These are phyloP conservation scores for Amia ocellicauda DNA, from an alignment of 2,113 vertebrate species.

Conservation along the genomic window DNA sequence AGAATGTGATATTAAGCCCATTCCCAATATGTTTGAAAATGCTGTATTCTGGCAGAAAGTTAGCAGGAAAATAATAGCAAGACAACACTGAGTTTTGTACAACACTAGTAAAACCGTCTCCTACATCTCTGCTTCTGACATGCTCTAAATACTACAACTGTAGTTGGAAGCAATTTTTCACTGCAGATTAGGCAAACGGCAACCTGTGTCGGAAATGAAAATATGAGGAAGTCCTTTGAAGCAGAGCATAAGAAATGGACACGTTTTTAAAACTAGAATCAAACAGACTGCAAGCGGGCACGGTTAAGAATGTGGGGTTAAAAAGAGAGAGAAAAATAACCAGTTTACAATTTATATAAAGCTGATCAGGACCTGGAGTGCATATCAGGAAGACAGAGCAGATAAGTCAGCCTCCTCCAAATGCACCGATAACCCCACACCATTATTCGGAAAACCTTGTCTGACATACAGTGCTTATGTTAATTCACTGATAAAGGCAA, in stretches of 20 bases:
- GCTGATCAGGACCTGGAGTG: not conserved
- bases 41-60: too few species aligned
- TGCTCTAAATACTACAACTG: not conserved
- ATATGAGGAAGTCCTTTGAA: not conserved
- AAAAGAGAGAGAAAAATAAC: too few species aligned
- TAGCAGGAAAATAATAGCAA: too few species aligned
- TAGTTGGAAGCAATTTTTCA: not conserved
- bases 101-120: not conserved
- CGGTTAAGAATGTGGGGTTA: not conserved
- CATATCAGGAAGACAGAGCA: not conserved
- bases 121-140: not conserved
- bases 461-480: not conserved
- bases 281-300: too few species aligned
- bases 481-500: slow-evolving; percentile 5
- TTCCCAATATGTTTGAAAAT: too few species aligned
- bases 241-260: not conserved
- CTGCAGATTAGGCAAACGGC: not conserved
- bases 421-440: not conserved
- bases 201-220: not conserved
- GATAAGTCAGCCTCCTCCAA: not conserved
- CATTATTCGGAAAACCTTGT: not conserved
- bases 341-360: too few species aligned
- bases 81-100: too few species aligned
- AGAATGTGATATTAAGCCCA: too few species aligned
- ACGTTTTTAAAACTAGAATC: too few species aligned